Base-by-base conservation (phyloP, 2,797 vertebrate species). In the Limnodromus scolopaceus region DNA sequence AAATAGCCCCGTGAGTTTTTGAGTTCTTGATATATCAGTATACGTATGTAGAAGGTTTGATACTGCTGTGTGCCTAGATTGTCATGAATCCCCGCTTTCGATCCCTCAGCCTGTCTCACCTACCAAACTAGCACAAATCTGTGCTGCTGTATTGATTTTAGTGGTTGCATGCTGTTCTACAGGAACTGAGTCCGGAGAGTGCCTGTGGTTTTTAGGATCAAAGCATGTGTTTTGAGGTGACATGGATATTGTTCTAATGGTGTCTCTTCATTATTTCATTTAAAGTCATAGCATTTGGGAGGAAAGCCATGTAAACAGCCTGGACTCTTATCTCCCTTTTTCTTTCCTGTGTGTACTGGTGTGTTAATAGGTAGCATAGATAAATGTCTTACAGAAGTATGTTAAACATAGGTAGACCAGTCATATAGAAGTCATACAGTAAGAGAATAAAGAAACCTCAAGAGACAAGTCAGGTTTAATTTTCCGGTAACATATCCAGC, bases 1-100 rank as follows among this genome's bases (percentile, higher is more conserved):
- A 65, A 93, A 58, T 24, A 49, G 51, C 14, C 5, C 17, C 0
- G 0, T 55, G 49, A 48, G 14, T 23, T 45, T 64, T 2, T 15
- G 63, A 54, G 63, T 13, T 69, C 70, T 18, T 18, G 0, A 2
- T 22, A 5, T 6, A 11, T 28, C 3, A 1, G 5, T 66, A 49
- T 78, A 65, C 10, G 17, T 8, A 2, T 0, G 0, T 61, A 54
- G 38, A 64, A 39, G 13, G 10, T 72, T 79, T 84, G 71, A 0
- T 16, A 10, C 11, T 77, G n/a, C 68, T 46, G 9, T 11, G 17
- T 76, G 41, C 43, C 25, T 25, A 5, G 36, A 16, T 25, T 64
- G 49, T 48, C 32, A 6, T 1, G 9, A 63, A 58, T 68, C 65
- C 22, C 34, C 22, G 17, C 22, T 69, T 89, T 84, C 18, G 5